Conservation (phyloP, 2,888 invertebrate species). For the Oligia strigilis region DNA sequence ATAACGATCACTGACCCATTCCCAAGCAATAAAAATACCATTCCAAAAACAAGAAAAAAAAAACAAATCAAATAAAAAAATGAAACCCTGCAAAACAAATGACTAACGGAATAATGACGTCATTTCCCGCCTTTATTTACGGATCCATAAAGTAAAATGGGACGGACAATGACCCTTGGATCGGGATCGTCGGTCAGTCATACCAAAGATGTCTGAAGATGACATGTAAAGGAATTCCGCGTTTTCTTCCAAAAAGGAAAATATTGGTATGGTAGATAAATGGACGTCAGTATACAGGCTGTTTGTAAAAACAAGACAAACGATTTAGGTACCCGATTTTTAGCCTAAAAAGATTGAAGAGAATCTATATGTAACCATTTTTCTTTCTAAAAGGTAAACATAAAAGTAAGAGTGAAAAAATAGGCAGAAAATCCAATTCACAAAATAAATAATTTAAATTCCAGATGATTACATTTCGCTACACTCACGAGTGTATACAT, state of each 20-base stretch:
- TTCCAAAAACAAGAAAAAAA: conserved; percentile 26
- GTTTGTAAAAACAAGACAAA: not conserved
- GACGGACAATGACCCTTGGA: conserved; percentile 53
- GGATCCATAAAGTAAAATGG: conserved; percentile 43
- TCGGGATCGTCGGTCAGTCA: conserved; percentile 53
- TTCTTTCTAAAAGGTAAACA: too few relatives aligned
- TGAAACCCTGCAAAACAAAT: conserved; percentile 49
- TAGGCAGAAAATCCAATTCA: not conserved
- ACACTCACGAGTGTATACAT: not conserved
- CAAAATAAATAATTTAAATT: not conserved
- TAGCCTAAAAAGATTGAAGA: not conserved
- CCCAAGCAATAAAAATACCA: conserved; percentile 6
- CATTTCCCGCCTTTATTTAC: conserved; percentile 55
- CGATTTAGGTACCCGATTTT: not conserved
- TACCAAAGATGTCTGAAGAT: conserved; percentile 58
- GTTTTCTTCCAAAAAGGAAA: conserved; percentile 31
- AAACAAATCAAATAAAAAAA: conserved; percentile 20
- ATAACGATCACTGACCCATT: not conserved
- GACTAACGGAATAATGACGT: conserved; percentile 48
- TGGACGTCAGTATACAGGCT: conserved; percentile 8
- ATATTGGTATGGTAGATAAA: conserved; percentile 39
- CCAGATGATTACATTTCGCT: conserved; percentile 5
- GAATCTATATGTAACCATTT: not conserved
- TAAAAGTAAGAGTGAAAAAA: not conserved
- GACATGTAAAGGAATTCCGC: conserved; percentile 59